These are phyloP conservation scores for Orius laevigatus DNA, from an alignment of 1,140 invertebrate species.

Conservation along the genomic window DNA sequence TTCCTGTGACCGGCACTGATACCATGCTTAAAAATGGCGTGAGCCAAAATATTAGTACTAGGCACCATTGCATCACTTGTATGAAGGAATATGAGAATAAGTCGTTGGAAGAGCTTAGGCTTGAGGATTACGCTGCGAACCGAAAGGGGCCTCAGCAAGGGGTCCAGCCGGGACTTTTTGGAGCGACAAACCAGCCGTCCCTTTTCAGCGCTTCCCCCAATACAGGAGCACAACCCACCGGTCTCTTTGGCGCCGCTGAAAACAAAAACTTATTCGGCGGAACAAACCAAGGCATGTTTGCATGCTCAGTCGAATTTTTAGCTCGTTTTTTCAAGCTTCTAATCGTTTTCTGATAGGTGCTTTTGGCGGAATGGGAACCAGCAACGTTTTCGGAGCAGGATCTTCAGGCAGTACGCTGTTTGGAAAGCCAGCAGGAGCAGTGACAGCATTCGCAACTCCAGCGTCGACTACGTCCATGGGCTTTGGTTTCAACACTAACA, in stretches of 20 bases:
- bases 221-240: conserved; percentile 19
- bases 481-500: conserved; percentile 17
- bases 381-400: conserved; percentile 17
- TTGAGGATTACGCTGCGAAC: conserved; percentile 84
- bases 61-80: conserved; percentile 88
- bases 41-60: conserved; percentile 66
- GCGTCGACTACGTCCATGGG: conserved; percentile 13
- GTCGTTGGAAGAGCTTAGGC: conserved; percentile 80
- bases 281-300: conserved; percentile 17
- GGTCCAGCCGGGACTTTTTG: conserved; percentile 14
- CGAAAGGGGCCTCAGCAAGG: conserved; percentile 52
- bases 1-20: conserved; percentile 70
- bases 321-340: too few species aligned
- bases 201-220: conserved; percentile 34
- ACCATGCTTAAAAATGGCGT: conserved; percentile 78
- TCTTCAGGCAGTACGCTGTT: conserved; percentile 14
- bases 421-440: conserved; percentile 16
- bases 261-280: conserved; percentile 27
- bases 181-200: conserved; percentile 24
- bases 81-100: conserved; percentile 97
- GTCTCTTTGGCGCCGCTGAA: conserved; percentile 23
- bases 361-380: conserved; percentile 13
- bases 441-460: conserved; percentile 16
- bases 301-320: too few species aligned
- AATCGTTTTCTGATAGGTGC: conserved; percentile 1